Base-by-base conservation (phyloP, 2,888 invertebrate species). In the Tethea ocularis region DNA sequence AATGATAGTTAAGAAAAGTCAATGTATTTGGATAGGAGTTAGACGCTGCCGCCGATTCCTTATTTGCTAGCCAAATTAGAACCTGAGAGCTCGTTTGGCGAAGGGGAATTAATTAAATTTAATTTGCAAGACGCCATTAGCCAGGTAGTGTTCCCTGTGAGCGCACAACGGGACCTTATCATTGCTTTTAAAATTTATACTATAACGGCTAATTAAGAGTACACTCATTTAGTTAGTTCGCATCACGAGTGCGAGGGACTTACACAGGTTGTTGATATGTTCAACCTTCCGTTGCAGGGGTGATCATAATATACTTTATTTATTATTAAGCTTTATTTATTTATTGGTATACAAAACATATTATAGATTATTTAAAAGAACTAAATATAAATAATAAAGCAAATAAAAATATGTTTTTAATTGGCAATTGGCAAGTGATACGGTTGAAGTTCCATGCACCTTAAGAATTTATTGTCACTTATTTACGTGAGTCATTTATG, bases 131-230 rank as follows among this genome's bases (percentile, higher is more conserved):
- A 20, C 80, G 77, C 85, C 83, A 88, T 89, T 87, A 88, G 78
- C 74, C 70, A 73, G 69, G 71, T 75, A 68, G 70, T 77, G 80
- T 80, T 82, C 77, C 68, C 80, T 76, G 77, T 73, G 77, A 77
- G 69, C 75, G 75, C 66, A 67, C 72, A 86, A 89, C 91, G 89
- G 91, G 84, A 88, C 87, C 86, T 89, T 90, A 89, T 89, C 89
- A 84, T 79, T 69, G 86, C 80, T 82, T 85, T 87, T 86, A 84
- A 89, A 91, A 89, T 90, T 87, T 91, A 89, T 90, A 83, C 87
- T 84, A 84, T 87, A 86, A 84, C 86, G 83, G 82, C 86, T 91
- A 91, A 90, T 90, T 91, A 91, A 88, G 83, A 85, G 84, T 83
- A 86, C 77, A 84, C 78, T 84, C 83, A 82, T 85, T 88, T 82